Evolutionary conservation across 2,797 vertebrate species (phyloP), one percentile per base, ranked within the genome.

Genomic region (Lepilemur ruficaudatus): DNA sequence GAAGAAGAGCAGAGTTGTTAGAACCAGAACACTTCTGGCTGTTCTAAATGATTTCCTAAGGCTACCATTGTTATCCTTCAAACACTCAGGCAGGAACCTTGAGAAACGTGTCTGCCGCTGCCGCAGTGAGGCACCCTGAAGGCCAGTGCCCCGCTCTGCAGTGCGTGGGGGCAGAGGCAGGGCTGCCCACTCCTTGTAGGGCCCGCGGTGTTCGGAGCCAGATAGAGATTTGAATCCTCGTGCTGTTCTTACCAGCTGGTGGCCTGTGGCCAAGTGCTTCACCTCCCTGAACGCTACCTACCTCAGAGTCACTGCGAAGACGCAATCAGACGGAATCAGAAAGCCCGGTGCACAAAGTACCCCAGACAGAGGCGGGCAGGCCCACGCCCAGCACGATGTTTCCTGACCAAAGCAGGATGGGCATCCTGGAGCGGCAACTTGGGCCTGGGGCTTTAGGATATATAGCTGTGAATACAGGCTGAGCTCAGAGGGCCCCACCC

Each of bases 1-100:
- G 97, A 89, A 73, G 61, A 95, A 92, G 41, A 93, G 30, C 46
- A 88, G 76, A 41, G 30, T 59, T 2, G 13, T 76, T 46, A 75
- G 14, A 70, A 30, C 15, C 12, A 59, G 7, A 20, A 25, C 12
- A 1, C 78, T 89, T 23, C 52, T 12, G 48, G 32, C 10, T 55
- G 38, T 59, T 30, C 32, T 35, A 55, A 50, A 78, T 7, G 30
- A 48, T 35, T 76, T 93, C 84, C 97, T 76, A 97, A 57, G 59
- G 30, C 46, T n/a, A 14, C 7, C 15, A n/a, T 14, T 15, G 20
- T 22, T 5, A 63, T 46, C 50, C 55, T 95, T 65, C 35, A 32
- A 32, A 50, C 2, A 3, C 63, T 65, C 63, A 22, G 67, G 43
- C 2, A 5, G 72, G 17, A 84, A 30, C 41, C 17, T 9, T 0